phyloP scores from a whole-genome alignment of 2,113 vertebrate genomes.

The Xiphophorus couchianus region DNA sequence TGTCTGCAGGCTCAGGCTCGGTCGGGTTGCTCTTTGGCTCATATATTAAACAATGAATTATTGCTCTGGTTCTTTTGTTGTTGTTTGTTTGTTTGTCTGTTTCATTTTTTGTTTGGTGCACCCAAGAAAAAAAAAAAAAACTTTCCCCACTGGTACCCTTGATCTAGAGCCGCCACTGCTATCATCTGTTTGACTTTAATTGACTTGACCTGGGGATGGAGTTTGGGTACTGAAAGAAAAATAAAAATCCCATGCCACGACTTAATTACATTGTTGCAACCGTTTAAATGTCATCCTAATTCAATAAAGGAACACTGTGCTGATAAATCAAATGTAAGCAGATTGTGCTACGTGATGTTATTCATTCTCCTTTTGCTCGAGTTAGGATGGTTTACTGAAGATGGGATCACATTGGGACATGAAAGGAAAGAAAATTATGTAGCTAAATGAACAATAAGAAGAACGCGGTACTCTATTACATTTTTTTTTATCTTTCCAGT shows the following conservation, averaged over 20 bases:
- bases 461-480: conserved; percentile 14
- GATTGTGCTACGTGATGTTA: background rate
- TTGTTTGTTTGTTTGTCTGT: too few species aligned
- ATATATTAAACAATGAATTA: too few species aligned
- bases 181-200: conserved; percentile 23
- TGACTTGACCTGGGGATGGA: conserved; percentile 14
- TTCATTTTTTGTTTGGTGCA: too few species aligned
- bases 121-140: too few species aligned
- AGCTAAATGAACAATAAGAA: conserved; percentile 33
- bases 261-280: conserved; percentile 9
- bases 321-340: conserved; percentile 6
- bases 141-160: background rate
- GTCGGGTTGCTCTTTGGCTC: too few species aligned
- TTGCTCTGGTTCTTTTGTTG: too few species aligned
- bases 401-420: conserved; percentile 12
- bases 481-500: conserved; percentile 26
- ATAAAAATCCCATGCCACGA: background rate
- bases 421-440: conserved; percentile 30
- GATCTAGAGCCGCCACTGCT: background rate
- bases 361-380: conserved; percentile 13
- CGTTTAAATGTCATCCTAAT: background rate
- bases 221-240: conserved; percentile 9
- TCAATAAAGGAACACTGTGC: background rate
- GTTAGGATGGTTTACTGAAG: conserved; percentile 40
- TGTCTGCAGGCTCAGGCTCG: too few species aligned